Evolutionary conservation across 2,888 invertebrate genomes (phyloP), one percentile per base, ranked within the genome.

Genomic region (Mesorhabditis sp.): DNA sequence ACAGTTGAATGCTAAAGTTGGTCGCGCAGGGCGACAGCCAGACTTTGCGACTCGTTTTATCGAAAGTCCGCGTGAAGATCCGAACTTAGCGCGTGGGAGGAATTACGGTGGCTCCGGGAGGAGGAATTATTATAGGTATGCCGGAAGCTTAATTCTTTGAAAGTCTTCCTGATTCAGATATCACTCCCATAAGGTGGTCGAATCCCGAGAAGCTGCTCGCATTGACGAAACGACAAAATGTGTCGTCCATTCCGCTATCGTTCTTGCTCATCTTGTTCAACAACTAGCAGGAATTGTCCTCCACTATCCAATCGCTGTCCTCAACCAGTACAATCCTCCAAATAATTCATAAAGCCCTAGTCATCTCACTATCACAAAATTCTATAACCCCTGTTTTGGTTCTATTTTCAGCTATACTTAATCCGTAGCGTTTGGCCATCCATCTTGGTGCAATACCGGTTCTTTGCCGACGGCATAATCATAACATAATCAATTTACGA

Each of bases 221-320:
- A 80, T 79, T 65, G 81, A 82, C 44, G 73, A 76, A 58, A 74
- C 79, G 45, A 75, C 79, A 1, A 86, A 87, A 74, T 74, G 74
- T 10, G 72, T 75, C 5, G 78, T 76, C 5, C 70, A 75, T 13
- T 92, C 92, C 83, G 94, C 95, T 2, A 92, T 97, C 5, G 88
- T 97, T 65, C 88, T 96, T 73, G 94, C 95, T 84, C 96, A 97
- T 86, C 95, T 97, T 92, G 89, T 95, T 0, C 94, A 95, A 86
- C 95, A 96, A 88, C 88, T 97, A 72, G 93, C 96, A 0, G 94
- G 96, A 13, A 90, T 97, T 70, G 92, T 94, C 74, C 93, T 95
- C 86, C 96, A 97, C 87, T 96, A 97, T 86, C 91, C 93, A 0
- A 71, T 76, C 13, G 74, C 74, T 41, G 75, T 78, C 50, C 72